phyloP scores from a whole-genome alignment of 1,140 invertebrate genomes.

The Achatina immaculata region DNA sequence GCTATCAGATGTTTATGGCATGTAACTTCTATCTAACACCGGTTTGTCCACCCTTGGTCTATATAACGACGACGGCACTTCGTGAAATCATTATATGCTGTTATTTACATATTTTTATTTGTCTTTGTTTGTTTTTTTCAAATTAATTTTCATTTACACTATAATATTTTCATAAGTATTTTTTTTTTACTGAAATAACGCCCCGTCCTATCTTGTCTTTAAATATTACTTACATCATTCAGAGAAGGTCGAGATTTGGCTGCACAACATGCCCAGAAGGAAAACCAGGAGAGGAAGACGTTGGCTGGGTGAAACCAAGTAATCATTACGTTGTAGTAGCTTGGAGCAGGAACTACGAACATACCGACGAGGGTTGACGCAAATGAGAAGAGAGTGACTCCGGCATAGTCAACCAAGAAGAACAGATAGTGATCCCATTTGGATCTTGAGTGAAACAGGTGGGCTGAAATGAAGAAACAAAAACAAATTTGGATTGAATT shows the following conservation, averaged over 20 bases:
- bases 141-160: neutral
- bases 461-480: constrained; percentile 44
- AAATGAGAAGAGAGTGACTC: constrained; percentile 58
- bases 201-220: too few species aligned
- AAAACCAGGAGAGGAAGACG: constrained; percentile 49
- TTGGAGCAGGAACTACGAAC: constrained; percentile 48
- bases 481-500: neutral
- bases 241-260: constrained; percentile 42
- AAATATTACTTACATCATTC: constrained; percentile 10
- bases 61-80: too few species aligned
- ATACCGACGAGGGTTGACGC: constrained; percentile 53
- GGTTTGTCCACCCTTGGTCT: too few species aligned
- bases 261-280: constrained; percentile 49
- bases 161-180: neutral
- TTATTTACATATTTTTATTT: too few species aligned
- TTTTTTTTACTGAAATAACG: too few species aligned
- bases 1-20: too few species aligned
- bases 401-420: constrained; percentile 63
- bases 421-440: constrained; percentile 57
- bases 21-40: too few species aligned
- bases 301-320: constrained; percentile 45
- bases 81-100: too few species aligned
- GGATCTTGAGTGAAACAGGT: constrained; percentile 63
- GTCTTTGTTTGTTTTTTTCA: too few species aligned
- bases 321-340: constrained; percentile 39